Base-by-base conservation (phyloP, 2,888 invertebrate genomes). In the Ophion costatus region DNA sequence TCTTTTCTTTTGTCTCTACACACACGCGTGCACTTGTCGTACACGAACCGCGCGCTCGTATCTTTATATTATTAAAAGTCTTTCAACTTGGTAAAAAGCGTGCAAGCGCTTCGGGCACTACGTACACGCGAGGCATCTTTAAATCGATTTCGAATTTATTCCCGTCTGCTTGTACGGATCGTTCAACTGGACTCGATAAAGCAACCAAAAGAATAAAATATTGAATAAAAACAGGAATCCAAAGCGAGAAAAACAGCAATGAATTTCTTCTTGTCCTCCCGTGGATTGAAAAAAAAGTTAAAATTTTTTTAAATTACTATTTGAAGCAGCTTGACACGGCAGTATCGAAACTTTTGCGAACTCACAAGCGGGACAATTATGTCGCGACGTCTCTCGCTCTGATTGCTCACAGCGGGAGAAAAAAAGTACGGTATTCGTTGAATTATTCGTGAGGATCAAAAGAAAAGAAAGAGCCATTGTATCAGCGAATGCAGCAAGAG, bases 1-100 rank as follows among this genome's bases (percentile, higher is more conserved):
- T 82, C 74, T 59, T 82, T 56, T 77, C 84, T 82, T 84, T 76
- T 71, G 66, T 79, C 76, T 82, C 77, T 74, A 5, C 56, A 51
- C 22, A 11, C 38, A 70, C 63, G 14, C 38, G 33, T n/a, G 20
- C 61, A 33, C 38, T 38, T 63, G 22, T 33, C 57, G 29, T 70
- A 45, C 45, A 64, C 11, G 51, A 14, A 67, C 9, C n/a, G 20
- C 56, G 42, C 75, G 33, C 42, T 79, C 42, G 51, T 38, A 61
- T 74, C 57, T 51, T 56, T 29, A 56, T 71, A 24, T 71, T 71
- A 69, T n/a, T 67, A 38, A 38, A 38, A 66, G 75, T 20, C 64
- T 75, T 70, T 69, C 64, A 29, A 61, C 56, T 57, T 29, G 24
- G 56, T 63, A 75, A 38, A 78, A 24, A 69, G 69, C 61, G 77